A percentile compares a stretch with the other conserved stretches of the same genome.
Conservation (phyloP, 2,113 vertebrate species). For the Nothobranchius kuhntae region DNA sequence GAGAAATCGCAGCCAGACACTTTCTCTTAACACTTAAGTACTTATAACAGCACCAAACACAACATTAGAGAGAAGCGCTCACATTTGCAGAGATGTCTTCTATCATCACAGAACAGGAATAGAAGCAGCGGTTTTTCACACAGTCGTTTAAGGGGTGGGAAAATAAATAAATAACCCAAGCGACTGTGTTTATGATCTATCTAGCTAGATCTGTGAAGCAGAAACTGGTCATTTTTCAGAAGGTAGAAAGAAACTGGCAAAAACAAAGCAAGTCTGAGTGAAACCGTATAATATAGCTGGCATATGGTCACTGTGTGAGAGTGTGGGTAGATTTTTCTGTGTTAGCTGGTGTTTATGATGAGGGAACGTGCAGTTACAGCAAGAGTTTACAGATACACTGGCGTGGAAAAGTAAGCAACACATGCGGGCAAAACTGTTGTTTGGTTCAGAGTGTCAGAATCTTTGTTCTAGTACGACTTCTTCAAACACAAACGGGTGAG, state of each 20-base stretch:
- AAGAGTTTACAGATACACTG: slow-evolving; percentile 5
- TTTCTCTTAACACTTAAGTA: slow-evolving; percentile 21
- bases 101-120: not conserved
- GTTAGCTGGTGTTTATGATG: not conserved
- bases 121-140: not conserved
- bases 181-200: slow-evolving; percentile 16
- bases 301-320: slow-evolving; percentile 4
- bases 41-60: slow-evolving; percentile 38
- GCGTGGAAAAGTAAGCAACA: slow-evolving; percentile 3
- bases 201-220: not conserved
- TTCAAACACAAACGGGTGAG: not conserved
- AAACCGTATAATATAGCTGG: not conserved
- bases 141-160: slow-evolving; percentile 1
- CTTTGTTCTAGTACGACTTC: not conserved
- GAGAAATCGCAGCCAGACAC: slow-evolving; percentile 15
- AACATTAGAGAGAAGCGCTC: slow-evolving; percentile 22
- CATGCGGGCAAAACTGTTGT: not conserved
- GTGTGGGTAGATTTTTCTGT: not conserved
- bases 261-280: not conserved
- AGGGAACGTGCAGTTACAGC: slow-evolving; percentile 1
- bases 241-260: slow-evolving; percentile 8
- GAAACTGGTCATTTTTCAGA: slow-evolving; percentile 5
- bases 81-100: slow-evolving; percentile 29
- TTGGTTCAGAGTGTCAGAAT: not conserved
- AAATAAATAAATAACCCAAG: not conserved